phyloP scores from a whole-genome alignment of 2,797 vertebrate genomes.

The Enteromius argenteus region DNA sequence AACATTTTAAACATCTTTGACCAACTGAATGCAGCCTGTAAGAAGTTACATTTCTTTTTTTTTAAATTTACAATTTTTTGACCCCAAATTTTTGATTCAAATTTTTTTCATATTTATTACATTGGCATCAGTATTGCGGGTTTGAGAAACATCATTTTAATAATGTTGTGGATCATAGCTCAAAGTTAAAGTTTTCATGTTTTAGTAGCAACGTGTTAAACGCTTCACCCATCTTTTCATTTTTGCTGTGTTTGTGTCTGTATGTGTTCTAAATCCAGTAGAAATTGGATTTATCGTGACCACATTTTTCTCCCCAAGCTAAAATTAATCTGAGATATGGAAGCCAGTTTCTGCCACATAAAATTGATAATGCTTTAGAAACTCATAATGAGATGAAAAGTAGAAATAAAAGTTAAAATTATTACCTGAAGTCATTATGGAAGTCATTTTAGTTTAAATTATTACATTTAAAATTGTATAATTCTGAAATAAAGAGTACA shows the following conservation, averaged over 20 bases:
- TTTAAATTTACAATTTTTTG: not conserved
- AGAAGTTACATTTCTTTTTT: too few species aligned
- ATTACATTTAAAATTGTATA: not conserved
- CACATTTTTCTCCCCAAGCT: not conserved
- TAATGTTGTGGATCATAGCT: not conserved
- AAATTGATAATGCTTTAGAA: not conserved
- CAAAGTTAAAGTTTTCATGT: not conserved
- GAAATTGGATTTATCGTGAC: constrained; percentile 14
- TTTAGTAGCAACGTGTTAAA: not conserved
- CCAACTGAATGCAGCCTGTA: not conserved
- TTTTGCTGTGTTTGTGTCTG: not conserved
- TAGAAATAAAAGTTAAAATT: not conserved
- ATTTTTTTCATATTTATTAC: not conserved
- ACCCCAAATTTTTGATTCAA: not conserved
- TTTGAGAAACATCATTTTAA: not conserved
- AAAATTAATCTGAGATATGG: not conserved
- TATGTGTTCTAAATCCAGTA: constrained; percentile 5
- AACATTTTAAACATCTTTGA: too few species aligned
- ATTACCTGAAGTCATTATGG: too few species aligned
- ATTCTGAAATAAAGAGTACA: not conserved
- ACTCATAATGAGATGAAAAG: not conserved
- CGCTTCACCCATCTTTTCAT: constrained; percentile 5
- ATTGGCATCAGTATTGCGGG: not conserved
- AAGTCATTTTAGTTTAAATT: not conserved
- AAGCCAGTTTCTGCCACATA: not conserved